Base-by-base conservation (phyloP, 2,113 vertebrate genomes). In the Syrmaticus mikado region DNA sequence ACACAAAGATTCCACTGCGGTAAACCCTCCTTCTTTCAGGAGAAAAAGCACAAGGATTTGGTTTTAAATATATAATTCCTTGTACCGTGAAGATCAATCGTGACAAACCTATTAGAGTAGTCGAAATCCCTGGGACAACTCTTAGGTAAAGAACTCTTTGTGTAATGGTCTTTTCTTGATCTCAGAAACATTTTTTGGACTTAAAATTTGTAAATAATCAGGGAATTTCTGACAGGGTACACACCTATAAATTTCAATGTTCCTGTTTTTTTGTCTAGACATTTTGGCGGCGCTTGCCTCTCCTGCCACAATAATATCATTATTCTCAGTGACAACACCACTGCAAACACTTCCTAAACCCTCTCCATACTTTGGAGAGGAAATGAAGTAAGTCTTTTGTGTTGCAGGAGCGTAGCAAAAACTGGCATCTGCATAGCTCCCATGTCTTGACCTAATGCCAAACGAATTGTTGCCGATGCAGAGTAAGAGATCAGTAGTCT, bases 171-270 rank as follows among this genome's bases (percentile, higher is more conserved):
- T 30, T 68, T 20, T 72, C n/a, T 77, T 87, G 57, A 5, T 50
- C 41, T 58, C 32, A 36, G 62, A n/a, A 48, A 60, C 3, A 57
- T 45, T 22, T 82, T 34, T 90, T 89, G 32, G 24, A 55, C 13
- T 57, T 72, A 12, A 73, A 30, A 2, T 22, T 68, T 71, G 79
- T 27, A 28, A 78, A 53, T 53, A 66, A 64, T 60, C 48, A 14
- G 52, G 43, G 45, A 10, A 67, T 85, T 87, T 77, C 53, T 15
- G 17, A 10, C 38, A 62, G n/a, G 71, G 77, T 97, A 98, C 98
- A 78, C 91, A 99, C 99, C 99, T 99, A 97, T 98, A 99, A 93
- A 99, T 98, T 93, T 99, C 99, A 74, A 99, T 97, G 41, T 97
- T 98, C 91, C 96, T 98, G 64, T 96, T 97, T 96, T 98, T 99